Evolutionary conservation across 2,797 vertebrate genomes (phyloP).

Genomic region (Typhlichthys eigenmanni): DNA sequence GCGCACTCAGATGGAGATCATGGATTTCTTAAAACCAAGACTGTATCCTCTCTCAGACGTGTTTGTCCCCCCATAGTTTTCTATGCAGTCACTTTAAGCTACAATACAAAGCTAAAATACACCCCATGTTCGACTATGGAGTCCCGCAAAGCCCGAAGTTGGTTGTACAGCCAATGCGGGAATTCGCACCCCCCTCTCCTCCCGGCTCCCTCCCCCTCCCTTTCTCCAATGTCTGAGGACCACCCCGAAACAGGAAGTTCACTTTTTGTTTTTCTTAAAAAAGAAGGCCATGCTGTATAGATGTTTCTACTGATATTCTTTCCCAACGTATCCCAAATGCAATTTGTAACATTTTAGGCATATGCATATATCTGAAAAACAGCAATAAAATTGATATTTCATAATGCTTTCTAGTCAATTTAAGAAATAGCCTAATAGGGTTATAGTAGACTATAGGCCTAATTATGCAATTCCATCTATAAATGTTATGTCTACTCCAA

Average conservation of each 20-base stretch:
- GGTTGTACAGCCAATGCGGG: slow-evolving; percentile 75
- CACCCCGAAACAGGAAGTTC: slow-evolving; percentile 91
- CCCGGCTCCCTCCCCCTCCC: slow-evolving; percentile 57
- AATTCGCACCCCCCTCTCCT: slow-evolving; percentile 72
- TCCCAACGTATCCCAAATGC: too few species aligned
- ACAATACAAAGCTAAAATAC: slow-evolving; percentile 57
- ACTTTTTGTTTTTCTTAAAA: slow-evolving; percentile 86
- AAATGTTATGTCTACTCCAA: slow-evolving; percentile 59
- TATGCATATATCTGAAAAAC: too few species aligned
- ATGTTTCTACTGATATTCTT: neutral
- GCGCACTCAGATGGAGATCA: slow-evolving; percentile 72
- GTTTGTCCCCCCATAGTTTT: slow-evolving; percentile 35
- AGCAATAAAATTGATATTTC: too few species aligned
- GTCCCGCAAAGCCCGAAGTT: slow-evolving; percentile 74
- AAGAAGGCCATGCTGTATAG: slow-evolving; percentile 32
- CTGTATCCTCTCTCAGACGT: slow-evolving; percentile 55
- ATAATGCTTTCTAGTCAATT: too few species aligned
- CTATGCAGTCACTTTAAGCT: slow-evolving; percentile 47
- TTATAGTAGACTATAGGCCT: slow-evolving; percentile 25
- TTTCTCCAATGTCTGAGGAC: slow-evolving; percentile 82
- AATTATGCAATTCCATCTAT: slow-evolving; percentile 40
- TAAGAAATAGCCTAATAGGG: slow-evolving; percentile 14
- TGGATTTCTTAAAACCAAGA: slow-evolving; percentile 41
- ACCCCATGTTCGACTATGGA: slow-evolving; percentile 76
- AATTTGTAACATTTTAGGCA: neutral